Evolutionary conservation across 2,888 invertebrate genomes (phyloP).

Genomic region (Xanthorhoe spadicearia): DNA sequence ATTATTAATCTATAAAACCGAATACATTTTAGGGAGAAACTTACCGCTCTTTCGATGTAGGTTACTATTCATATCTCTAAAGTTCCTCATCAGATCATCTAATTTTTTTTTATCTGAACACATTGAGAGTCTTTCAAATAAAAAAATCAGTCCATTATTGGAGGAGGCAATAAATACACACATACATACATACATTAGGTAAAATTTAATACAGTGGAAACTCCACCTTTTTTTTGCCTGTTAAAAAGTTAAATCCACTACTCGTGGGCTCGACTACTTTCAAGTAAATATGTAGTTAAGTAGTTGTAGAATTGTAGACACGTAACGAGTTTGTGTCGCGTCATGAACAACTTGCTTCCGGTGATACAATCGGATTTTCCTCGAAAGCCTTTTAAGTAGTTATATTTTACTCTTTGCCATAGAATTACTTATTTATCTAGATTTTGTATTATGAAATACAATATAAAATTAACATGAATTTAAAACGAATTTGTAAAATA

Average conservation of each 20-base stretch:
- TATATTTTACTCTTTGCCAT: conserved; percentile 7
- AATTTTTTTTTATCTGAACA: too few species aligned
- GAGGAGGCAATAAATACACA: too few species aligned
- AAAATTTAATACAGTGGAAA: too few species aligned
- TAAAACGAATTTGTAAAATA: background rate
- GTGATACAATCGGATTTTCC: conserved; percentile 28
- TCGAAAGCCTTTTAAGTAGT: conserved; percentile 12
- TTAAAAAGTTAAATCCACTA: conserved; percentile 7
- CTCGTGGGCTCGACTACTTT: conserved; percentile 38
- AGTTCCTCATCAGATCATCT: too few species aligned
- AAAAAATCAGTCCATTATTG: too few species aligned
- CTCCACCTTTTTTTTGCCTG: background rate
- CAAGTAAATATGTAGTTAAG: conserved; percentile 17
- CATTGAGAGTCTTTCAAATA: too few species aligned
- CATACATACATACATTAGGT: too few species aligned
- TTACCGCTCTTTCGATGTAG: too few species aligned
- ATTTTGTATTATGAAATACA: background rate
- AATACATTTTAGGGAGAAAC: too few species aligned
- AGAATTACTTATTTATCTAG: background rate
- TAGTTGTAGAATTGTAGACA: conserved; percentile 19
- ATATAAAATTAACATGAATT: background rate
- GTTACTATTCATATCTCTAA: too few species aligned
- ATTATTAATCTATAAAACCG: too few species aligned
- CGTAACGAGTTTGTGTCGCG: conserved; percentile 14
- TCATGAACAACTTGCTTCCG: conserved; percentile 27